Conservation (phyloP, 1,140 invertebrate species). For the Pseudomyrmex pallidus region DNA sequence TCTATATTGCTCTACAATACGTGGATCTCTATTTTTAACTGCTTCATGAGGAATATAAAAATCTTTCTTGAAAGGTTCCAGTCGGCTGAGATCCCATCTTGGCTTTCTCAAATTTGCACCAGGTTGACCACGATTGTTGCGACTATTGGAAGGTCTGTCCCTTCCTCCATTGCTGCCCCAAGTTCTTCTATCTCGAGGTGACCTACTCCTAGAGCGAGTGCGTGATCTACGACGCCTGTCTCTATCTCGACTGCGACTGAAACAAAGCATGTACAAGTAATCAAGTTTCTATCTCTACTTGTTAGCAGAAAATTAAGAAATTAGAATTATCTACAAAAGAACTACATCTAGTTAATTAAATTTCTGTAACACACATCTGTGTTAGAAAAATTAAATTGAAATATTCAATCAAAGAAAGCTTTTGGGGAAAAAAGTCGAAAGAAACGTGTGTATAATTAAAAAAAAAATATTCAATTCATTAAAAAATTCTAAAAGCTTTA, state of each 20-base stretch:
- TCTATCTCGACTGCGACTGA: slow-evolving; percentile 81
- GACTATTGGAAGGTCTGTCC: slow-evolving; percentile 85
- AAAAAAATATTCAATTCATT: background rate
- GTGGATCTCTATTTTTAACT: slow-evolving; percentile 89
- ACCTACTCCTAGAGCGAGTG: slow-evolving; percentile 80
- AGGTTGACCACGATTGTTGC: slow-evolving; percentile 87
- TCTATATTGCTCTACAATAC: slow-evolving; percentile 91
- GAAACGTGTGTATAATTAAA: background rate
- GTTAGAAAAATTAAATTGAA: background rate
- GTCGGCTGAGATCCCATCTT: slow-evolving; percentile 91
- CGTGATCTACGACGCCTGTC: slow-evolving; percentile 81
- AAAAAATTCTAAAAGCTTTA: background rate
- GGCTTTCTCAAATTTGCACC: slow-evolving; percentile 92
- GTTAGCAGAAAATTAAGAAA: too few relatives aligned
- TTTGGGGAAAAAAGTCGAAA: too few relatives aligned
- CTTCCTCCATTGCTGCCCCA: slow-evolving; percentile 82
- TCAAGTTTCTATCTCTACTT: slow-evolving; percentile 6
- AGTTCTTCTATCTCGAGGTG: slow-evolving; percentile 81
- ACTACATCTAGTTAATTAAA: too few relatives aligned
- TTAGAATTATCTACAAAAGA: too few relatives aligned
- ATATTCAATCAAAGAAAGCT: too few relatives aligned
- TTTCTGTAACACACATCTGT: background rate
- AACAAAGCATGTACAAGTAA: slow-evolving; percentile 29
- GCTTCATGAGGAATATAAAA: slow-evolving; percentile 94
- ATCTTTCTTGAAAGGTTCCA: slow-evolving; percentile 96